Percentiles rank a stretch among this genome's conserved stretches.
phyloP scores from a whole-genome alignment of 2,113 vertebrate genomes.

The Mungos mungo region DNA sequence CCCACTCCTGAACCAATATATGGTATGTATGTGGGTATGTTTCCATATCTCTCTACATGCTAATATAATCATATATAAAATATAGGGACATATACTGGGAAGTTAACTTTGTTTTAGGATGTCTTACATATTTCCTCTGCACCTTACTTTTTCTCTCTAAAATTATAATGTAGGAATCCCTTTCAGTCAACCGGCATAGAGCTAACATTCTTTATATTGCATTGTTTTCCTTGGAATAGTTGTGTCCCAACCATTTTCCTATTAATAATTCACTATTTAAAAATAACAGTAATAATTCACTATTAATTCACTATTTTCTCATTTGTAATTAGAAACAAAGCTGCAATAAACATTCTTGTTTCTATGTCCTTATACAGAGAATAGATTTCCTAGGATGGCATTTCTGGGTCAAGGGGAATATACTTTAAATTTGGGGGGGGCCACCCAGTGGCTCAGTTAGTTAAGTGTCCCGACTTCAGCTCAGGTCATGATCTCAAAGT shows the following conservation, averaged over 20 bases:
- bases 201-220: neutral
- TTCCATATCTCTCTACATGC: neutral
- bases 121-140: neutral
- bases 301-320: neutral
- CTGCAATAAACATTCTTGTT: neutral
- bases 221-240: neutral
- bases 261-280: neutral
- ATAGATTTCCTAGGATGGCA: neutral
- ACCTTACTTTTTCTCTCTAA: neutral
- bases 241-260: neutral
- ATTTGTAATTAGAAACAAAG: slow-evolving; percentile 12
- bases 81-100: neutral
- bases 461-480: too few species aligned
- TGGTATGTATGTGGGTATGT: neutral
- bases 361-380: neutral
- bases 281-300: neutral
- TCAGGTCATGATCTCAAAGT: too few species aligned
- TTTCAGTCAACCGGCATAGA: neutral
- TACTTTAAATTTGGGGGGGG: neutral
- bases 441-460: too few species aligned
- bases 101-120: neutral
- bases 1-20: neutral
- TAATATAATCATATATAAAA: neutral
- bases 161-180: neutral
- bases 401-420: neutral